Base-by-base conservation (phyloP, 2,888 invertebrate genomes). In the Crocallis elinguaria region DNA sequence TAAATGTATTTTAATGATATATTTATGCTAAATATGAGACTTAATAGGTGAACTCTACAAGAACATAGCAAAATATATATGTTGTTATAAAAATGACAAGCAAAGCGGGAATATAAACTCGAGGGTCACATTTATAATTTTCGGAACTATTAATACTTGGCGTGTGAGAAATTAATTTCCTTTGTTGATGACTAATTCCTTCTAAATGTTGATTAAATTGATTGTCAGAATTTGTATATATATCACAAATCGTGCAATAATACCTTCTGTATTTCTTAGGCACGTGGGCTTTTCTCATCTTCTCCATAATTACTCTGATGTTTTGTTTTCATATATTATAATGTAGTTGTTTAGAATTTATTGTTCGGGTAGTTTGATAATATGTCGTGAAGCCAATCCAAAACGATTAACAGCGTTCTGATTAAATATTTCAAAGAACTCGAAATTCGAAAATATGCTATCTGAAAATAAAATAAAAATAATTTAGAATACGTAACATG, bases 121-220 rank as follows among this genome's bases (percentile, higher is more conserved):
- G 55, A 35, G 58, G 57, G 65, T 85, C 69, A 57, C 67, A 82
- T 58, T 79, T 70, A 60, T 71, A 60, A 60, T 74, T 72, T 58
- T 78, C 76, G 9, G 21, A 62, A 58, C 60, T 59, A 56, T 63
- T 66, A 57, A 60, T 73, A 67, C 67, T 73, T 59, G 59, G 52
- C 13, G 64, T 66, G 58, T 71, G 73, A 66, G 58, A 69, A 64
- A 67, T 72, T 69, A 74, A 66, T 68, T 75, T 76, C 65, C 69
- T 86, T 67, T 84, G 78, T 64, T 77, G 82, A 73, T 91, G 91
- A 54, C 82, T 80, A 64, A 82, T 69, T 49, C 91, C 90, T 64
- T 86, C 80, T 56, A 89, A 68, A 75, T 92, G 92, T 65, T 91
- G 84, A 68, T 80, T 76, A 63, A 87, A 79, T 75, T 92, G 91